phyloP scores from a whole-genome alignment of 2,797 vertebrate genomes.

The Setipinna tenuifilis region DNA sequence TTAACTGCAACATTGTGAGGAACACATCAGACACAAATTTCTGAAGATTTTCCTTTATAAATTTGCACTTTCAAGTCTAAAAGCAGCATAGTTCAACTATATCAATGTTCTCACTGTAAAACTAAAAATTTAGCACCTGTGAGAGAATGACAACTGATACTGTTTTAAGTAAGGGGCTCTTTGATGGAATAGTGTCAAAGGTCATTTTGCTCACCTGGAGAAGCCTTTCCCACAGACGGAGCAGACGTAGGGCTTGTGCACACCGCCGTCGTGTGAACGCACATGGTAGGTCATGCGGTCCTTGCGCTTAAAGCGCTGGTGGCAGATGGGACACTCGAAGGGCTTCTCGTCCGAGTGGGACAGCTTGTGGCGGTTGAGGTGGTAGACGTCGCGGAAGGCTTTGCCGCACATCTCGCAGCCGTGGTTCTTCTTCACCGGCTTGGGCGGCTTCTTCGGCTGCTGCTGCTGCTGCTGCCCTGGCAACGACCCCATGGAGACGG shows the following conservation, averaged over 20 bases:
- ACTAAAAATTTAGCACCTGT: background rate
- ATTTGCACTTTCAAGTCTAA: too few species aligned
- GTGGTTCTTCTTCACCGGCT: constrained; percentile 98
- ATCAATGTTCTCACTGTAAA: background rate
- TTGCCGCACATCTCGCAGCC: constrained; percentile 99
- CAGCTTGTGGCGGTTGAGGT: constrained; percentile 97
- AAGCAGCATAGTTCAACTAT: too few species aligned
- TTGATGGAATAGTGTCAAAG: background rate
- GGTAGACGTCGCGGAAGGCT: constrained; percentile 98
- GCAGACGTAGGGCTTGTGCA: constrained; percentile 98
- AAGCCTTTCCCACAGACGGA: constrained; percentile 99
- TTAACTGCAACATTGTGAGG: too few species aligned
- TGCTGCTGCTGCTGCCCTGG: constrained; percentile 73
- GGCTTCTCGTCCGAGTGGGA: constrained; percentile 99
- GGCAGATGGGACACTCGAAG: constrained; percentile 97
- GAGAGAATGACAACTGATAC: background rate
- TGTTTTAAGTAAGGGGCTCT: too few species aligned
- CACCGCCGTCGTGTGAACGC: constrained; percentile 96
- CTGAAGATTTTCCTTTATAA: too few species aligned
- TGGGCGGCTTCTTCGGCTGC: constrained; percentile 91
- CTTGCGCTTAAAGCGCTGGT: constrained; percentile 99
- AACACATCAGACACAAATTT: too few species aligned
- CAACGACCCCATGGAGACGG: constrained; percentile 69
- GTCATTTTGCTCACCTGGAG: constrained; percentile 83
- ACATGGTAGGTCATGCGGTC: constrained; percentile 99